These are phyloP conservation scores for Gnathonemus echidnorhynchus DNA, from an alignment of 2,113 vertebrate genomes.

Conservation along the genomic window DNA sequence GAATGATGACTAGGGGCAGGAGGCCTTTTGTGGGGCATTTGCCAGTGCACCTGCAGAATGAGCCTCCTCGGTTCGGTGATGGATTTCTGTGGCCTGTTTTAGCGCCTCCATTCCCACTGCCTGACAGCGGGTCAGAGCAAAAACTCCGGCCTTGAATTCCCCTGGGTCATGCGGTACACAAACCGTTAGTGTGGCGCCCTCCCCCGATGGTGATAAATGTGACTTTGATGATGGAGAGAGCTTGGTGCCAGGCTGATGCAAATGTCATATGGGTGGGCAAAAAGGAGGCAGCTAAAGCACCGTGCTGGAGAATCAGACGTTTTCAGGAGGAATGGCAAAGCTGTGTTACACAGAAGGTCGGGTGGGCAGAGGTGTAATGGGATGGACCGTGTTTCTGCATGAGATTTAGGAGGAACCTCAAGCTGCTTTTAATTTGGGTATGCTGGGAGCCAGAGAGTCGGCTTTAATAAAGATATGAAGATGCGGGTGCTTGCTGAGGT, in stretches of 20 bases:
- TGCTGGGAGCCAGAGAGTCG: conserved; percentile 4
- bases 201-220: neutral
- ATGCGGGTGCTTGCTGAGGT: conserved; percentile 16
- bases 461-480: conserved; percentile 27
- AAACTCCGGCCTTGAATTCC: conserved; percentile 29
- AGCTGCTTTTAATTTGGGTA: conserved; percentile 5
- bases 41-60: neutral
- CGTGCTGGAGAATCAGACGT: neutral
- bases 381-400: neutral
- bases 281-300: neutral
- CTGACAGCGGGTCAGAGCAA: neutral
- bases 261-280: neutral
- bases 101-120: neutral
- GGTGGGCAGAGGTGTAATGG: neutral
- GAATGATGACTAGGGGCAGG: neutral
- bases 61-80: neutral
- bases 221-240: conserved; percentile 15
- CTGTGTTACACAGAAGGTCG: neutral
- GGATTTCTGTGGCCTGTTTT: conserved; percentile 7
- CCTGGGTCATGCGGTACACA: conserved; percentile 26
- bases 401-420: conserved; percentile 1
- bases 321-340: neutral
- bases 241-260: neutral
- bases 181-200: neutral
- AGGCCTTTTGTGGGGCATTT: neutral